Base-by-base conservation (phyloP, 2,888 invertebrate genomes). In the Crematogaster levior region DNA sequence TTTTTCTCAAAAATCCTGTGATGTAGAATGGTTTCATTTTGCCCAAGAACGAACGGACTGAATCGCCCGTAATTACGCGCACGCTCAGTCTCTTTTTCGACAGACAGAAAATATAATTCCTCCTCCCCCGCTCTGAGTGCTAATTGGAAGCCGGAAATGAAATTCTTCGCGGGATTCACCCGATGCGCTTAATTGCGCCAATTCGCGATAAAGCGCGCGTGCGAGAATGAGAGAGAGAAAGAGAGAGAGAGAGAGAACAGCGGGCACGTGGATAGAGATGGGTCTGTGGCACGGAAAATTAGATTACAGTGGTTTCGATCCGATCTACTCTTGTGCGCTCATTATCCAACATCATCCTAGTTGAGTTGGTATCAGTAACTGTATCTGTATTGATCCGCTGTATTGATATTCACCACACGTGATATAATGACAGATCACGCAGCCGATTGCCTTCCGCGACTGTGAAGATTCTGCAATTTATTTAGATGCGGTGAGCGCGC, bases 371-470 rank as follows among this genome's bases (percentile, higher is more conserved):
- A 85, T 73, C 66, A 9, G 56, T n/a, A 24, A 18, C 56, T 10
- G 24, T 53, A 30, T 18, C n/a, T 51, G 51, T 51, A 51, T 4
- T 77, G 53, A 63, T 79, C 48, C 70, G 30, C 21, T 5, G 63
- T 46, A 51, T 58, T 80, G 81, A 80, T 84, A 87, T 83, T 82
- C 72, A 70, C 75, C 84, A 86, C 83, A 80, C 27, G 75, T 82
- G 88, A 84, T 85, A 85, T 87, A 85, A 88, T 87, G 89, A 89
- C 89, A 72, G 87, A 89, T 89, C 82, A 84, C 83, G 84, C 85
- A 80, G 77, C 83, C 81, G 81, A 79, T 82, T 85, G 72, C 85
- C 85, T 81, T 79, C 79, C 89, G 86, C 84, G 84, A 82, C 61
- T 73, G 60, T 46, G 58, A 30, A 24, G 81, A 81, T 83, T 86